These are phyloP conservation scores for Parauchenoglanis punctatus DNA, from an alignment of 2,797 vertebrate genomes.

Conservation along the genomic window DNA sequence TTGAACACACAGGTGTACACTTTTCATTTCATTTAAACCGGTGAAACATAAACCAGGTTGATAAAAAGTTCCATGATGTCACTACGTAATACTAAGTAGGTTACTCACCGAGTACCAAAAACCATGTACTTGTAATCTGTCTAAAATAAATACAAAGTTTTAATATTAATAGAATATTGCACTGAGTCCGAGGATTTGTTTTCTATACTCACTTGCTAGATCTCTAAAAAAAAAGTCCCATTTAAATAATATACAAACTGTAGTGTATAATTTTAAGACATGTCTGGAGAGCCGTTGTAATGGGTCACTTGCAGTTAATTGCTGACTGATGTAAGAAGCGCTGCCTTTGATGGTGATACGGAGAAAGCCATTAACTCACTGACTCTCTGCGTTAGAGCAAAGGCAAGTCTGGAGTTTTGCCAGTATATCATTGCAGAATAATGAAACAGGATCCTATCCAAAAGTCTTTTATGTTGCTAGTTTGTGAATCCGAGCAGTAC, in stretches of 20 bases:
- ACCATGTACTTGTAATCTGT: background rate
- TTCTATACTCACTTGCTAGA: too few species aligned
- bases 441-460: conserved; percentile 35
- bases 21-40: background rate
- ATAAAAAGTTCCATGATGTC: background rate
- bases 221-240: background rate
- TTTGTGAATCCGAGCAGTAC: background rate
- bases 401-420: conserved; percentile 27
- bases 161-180: background rate
- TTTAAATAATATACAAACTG: background rate
- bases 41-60: background rate
- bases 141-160: background rate
- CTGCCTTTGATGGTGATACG: background rate
- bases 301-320: conserved; percentile 26
- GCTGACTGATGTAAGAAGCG: conserved; percentile 21
- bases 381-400: conserved; percentile 35
- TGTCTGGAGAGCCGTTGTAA: conserved; percentile 21
- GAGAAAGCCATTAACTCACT: conserved; percentile 31
- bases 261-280: background rate
- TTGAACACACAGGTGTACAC: background rate
- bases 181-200: background rate
- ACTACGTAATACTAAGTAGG: background rate
- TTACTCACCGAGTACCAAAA: background rate
- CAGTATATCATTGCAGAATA: conserved; percentile 28
- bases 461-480: conserved; percentile 1